These are phyloP conservation scores for Turritopsis dohrnii DNA, from an alignment of 30 jellyfish, hydroid and myxozoan species.

Conservation along the genomic window DNA sequence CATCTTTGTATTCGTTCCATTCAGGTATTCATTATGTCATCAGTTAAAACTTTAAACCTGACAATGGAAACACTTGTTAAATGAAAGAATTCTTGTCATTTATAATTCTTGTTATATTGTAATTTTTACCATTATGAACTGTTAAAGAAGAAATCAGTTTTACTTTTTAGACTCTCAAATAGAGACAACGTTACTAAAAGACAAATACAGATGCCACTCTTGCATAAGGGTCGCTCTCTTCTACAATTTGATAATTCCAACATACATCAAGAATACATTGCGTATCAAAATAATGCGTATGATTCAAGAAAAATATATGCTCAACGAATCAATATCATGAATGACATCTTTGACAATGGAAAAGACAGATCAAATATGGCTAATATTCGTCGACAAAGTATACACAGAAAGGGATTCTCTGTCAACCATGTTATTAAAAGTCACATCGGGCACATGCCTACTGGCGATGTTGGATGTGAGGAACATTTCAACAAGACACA, in stretches of 20 bases:
- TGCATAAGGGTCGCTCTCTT: slow-evolving; percentile 44
- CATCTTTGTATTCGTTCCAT: not conserved
- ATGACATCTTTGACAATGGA: slow-evolving; percentile 26
- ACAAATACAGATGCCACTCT: slow-evolving; percentile 10
- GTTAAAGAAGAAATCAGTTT: too few relatives aligned
- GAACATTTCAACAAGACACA: slow-evolving; percentile 51
- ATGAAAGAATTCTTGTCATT: too few relatives aligned
- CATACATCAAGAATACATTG: not conserved
- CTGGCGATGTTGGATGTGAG: slow-evolving; percentile 37
- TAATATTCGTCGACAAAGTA: not conserved
- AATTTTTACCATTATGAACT: too few relatives aligned
- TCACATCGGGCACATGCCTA: slow-evolving; percentile 8
- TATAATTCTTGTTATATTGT: too few relatives aligned
- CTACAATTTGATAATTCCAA: slow-evolving; percentile 45
- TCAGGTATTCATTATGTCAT: slow-evolving; percentile 3
- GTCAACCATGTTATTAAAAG: not conserved
- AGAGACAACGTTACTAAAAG: not conserved
- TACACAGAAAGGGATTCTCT: not conserved
- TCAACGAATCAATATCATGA: slow-evolving; percentile 23
- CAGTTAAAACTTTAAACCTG: too few relatives aligned
- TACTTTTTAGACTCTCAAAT: not conserved
- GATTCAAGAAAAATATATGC: slow-evolving; percentile 16
- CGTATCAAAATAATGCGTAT: slow-evolving; percentile 25
- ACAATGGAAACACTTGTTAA: too few relatives aligned
- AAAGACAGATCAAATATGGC: not conserved